These are phyloP conservation scores for Lysandra coridon DNA, from an alignment of 2,888 invertebrate species.

Conservation along the genomic window DNA sequence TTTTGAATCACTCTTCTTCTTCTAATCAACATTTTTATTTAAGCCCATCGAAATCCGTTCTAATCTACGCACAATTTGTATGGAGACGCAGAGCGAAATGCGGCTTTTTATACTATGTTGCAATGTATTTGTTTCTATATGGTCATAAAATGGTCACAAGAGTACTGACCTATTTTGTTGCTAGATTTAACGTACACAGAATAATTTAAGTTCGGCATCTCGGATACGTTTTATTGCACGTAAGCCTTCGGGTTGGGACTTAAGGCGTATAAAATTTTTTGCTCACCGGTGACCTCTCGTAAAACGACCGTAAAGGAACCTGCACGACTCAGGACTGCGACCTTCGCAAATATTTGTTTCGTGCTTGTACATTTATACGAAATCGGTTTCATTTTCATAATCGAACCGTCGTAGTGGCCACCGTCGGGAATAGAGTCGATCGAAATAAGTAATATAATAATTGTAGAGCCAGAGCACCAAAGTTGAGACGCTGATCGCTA, in stretches of 20 bases:
- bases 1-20: no score
- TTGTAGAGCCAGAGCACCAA: no score
- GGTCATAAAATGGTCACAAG: neutral
- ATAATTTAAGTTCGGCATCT: neutral
- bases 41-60: no score
- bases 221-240: slow-evolving; percentile 8
- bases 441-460: no score
- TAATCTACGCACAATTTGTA: no score
- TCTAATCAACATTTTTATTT: no score
- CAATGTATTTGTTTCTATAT: neutral
- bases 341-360: neutral
- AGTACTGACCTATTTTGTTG: slow-evolving; percentile 1
- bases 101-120: neutral
- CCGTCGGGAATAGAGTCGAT: neutral
- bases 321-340: neutral
- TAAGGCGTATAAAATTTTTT: neutral
- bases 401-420: neutral
- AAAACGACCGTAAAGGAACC: slow-evolving; percentile 23
- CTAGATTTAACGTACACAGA: neutral
- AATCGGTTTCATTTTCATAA: neutral
- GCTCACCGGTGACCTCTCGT: slow-evolving; percentile 2
- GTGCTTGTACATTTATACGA: neutral
- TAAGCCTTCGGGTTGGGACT: slow-evolving; percentile 11
- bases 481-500: no score
- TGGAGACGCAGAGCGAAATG: no score